phyloP scores from a whole-genome alignment of 2,113 vertebrate species.

The Typhlomys cinereus region DNA sequence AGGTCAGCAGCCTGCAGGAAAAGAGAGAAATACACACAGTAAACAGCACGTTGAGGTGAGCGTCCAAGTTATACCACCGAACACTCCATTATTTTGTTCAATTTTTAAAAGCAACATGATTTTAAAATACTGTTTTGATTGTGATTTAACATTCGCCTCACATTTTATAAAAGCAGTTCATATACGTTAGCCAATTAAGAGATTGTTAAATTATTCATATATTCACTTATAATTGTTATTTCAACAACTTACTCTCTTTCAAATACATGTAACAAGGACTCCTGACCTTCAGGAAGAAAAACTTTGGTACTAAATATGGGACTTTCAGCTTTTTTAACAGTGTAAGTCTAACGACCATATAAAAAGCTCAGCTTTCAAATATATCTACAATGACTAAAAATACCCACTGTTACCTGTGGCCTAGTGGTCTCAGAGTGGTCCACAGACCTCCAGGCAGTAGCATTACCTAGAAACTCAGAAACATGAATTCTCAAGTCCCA shows the following conservation, averaged over 20 bases:
- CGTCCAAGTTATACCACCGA: conserved; percentile 55
- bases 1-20: conserved; percentile 95
- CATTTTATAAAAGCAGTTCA: conserved; percentile 57
- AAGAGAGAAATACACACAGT: conserved; percentile 72
- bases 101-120: conserved; percentile 40
- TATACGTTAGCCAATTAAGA: neutral
- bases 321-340: neutral
- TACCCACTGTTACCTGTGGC: neutral
- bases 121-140: conserved; percentile 26
- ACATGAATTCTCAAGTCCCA: neutral
- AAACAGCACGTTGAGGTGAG: conserved; percentile 61
- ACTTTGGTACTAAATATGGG: neutral
- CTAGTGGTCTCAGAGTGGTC: neutral
- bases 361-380: neutral
- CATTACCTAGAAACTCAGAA: conserved; percentile 17
- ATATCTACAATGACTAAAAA: fast-evolving
- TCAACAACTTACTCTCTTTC: conserved; percentile 15
- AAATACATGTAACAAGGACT: conserved; percentile 9
- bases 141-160: conserved; percentile 18
- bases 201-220: neutral
- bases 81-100: conserved; percentile 36
- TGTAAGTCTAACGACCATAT: neutral
- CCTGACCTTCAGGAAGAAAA: conserved; percentile 3
- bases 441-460: neutral
- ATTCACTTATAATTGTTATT: neutral